These are phyloP conservation scores for Rhinichthys klamathensis DNA, from an alignment of 2,113 vertebrate genomes.

Conservation along the genomic window DNA sequence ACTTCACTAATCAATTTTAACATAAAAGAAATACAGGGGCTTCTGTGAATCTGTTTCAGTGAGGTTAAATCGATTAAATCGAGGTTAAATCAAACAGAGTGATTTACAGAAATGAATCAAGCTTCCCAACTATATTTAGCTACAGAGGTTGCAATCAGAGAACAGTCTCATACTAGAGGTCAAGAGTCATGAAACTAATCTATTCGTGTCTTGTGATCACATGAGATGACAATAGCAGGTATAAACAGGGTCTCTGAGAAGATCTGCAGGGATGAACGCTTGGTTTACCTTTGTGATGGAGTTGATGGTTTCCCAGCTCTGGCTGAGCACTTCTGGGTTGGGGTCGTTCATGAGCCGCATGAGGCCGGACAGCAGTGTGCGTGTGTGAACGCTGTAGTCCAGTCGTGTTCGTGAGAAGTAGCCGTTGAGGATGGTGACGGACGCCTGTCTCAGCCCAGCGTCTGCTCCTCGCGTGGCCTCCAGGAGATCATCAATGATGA, in stretches of 20 bases:
- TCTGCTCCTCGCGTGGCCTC: constrained; percentile 89
- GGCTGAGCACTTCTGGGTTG: constrained; percentile 85
- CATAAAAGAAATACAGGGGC: too few relatives aligned
- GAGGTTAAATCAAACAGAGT: too few relatives aligned
- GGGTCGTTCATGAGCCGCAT: constrained; percentile 93
- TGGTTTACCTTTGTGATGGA: constrained; percentile 90
- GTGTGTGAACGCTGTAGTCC: constrained; percentile 88
- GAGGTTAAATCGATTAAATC: too few relatives aligned
- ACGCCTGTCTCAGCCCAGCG: constrained; percentile 88
- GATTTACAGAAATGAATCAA: too few relatives aligned
- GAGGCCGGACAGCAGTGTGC: constrained; percentile 88
- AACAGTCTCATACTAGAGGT: too few relatives aligned
- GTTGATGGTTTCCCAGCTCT: constrained; percentile 97
- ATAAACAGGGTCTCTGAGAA: background rate
- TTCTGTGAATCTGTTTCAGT: too few relatives aligned
- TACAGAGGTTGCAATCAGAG: too few relatives aligned
- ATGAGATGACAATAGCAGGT: background rate
- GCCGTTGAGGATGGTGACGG: constrained; percentile 89
- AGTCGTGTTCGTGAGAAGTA: constrained; percentile 93
- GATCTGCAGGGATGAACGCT: background rate
- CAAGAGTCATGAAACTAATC: background rate
- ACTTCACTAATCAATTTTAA: background rate
- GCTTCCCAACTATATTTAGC: too few relatives aligned
- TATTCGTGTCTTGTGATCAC: background rate
- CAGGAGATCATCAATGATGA: constrained; percentile 94